Evolutionary conservation across 2,888 invertebrate species (phyloP), one percentile per base, ranked within the genome.

Genomic region (Perizoma affinitatum): DNA sequence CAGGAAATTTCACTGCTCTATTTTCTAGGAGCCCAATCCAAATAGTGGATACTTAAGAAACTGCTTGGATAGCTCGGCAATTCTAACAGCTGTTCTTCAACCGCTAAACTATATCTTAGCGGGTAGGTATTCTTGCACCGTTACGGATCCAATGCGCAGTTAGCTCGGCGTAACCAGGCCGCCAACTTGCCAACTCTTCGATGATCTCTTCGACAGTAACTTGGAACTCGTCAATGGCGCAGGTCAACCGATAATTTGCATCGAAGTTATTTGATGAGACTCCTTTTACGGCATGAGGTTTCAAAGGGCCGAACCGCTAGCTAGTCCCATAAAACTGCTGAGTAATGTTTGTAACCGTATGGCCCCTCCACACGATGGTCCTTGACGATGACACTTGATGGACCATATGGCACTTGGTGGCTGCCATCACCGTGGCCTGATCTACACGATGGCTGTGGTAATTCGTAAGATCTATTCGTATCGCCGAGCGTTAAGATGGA

Each of bases 121-220:
- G 67, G 72, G 67, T 61, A 63, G 71, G 67, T 83, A 84, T 85
- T 84, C 83, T 82, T 75, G 74, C 68, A 83, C 86, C 87, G 88
- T 88, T 87, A 88, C 76, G 69, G 69, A 71, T 83, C 84, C 85
- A 85, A 82, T 79, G 78, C 84, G 84, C 86, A 82, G 87, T 86
- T 86, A 84, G 71, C 74, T 79, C 58, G 68, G 67, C 66, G 73
- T 76, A 83, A 84, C 80, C 78, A 79, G 82, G 84, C 78, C 81
- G 79, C 60, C 50, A 46, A 65, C 70, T 57, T 71, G 70, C 71
- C 56, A 68, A 71, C 65, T 73, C 70, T 61, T 66, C 78, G 74
- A 83, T 86, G 87, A 66, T 70, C 61, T 69, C 72, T 68, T 73
- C 76, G 75, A 77, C 72, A 75, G 68, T 65, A 73, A 77, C 75